Evolutionary conservation across 1,140 invertebrate genomes (phyloP), one percentile per base, ranked within the genome.

Genomic region (Anoplophora glabripennis): DNA sequence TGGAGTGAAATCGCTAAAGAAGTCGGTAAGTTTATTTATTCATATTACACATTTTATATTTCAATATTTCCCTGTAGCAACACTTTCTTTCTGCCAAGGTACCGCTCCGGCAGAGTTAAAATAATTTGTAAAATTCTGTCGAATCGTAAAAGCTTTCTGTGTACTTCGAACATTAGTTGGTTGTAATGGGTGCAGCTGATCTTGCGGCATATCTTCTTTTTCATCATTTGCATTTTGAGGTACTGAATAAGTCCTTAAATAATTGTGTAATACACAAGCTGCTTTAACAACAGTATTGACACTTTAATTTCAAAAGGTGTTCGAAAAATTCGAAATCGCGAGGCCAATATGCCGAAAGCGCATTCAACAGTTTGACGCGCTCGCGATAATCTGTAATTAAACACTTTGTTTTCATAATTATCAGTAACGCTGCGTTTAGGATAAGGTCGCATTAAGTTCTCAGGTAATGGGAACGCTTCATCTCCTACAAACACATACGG

Each of bases 381-480:
- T 60, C 52, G 46, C 1, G 47, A 60, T 35, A 60, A 40, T 36
- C 53, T 33, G 14, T 51, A 37, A 42, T 61, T 64, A 35, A 60
- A 64, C 33, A 52, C 33, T 60, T 55, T 36, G 38, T 56, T 49
- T 56, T 51, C 46, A 51, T 49, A 45, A 64, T 72, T 53, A 28
- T 68, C 41, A 48, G 63, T 53, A 35, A 76, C 52, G 37, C 66
- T 14, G 37, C 65, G 60, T 18, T 68, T 65, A n/a, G 75, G 72
- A 66, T 75, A 81, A 37, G 78, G 77, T 51, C 71, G 64, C 76
- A 81, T 77, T 51, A 80, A 56, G 58, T 75, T 72, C 37, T 41
- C 14, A 34, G 59, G 65, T 11, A 79, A 64, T 44, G 74, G 66
- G 66, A 81, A 82, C 17, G 76, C 77, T 51, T 74, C 75, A 71